Evolutionary conservation across 2,797 vertebrate genomes (phyloP).

Genomic region (Epinephelus malabaricus): DNA sequence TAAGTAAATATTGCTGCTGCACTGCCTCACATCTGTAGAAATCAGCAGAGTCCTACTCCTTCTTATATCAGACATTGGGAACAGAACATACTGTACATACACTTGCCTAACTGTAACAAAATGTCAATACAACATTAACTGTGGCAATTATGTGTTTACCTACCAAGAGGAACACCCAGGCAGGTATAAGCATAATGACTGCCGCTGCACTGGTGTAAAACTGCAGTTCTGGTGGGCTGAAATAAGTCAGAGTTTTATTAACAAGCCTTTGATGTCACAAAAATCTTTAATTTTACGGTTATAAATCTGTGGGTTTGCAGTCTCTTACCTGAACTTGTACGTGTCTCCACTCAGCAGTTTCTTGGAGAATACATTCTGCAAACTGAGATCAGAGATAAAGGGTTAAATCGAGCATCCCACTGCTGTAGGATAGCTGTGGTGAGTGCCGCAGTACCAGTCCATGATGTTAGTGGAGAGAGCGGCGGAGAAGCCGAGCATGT

Average conservation of each 20-base stretch:
- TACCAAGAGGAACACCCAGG: constrained; percentile 96
- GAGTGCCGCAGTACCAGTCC: constrained; percentile 90
- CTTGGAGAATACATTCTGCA: constrained; percentile 99
- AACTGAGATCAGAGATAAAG: constrained; percentile 80
- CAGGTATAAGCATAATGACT: constrained; percentile 94
- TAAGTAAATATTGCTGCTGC: neutral
- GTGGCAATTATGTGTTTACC: constrained; percentile 45
- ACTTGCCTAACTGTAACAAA: neutral
- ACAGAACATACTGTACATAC: no score
- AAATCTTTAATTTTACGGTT: neutral
- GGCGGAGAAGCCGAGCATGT: constrained; percentile 94
- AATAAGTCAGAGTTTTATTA: constrained; percentile 2
- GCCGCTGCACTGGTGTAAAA: constrained; percentile 97
- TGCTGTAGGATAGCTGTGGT: neutral
- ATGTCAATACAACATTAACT: neutral
- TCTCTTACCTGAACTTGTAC: constrained; percentile 94
- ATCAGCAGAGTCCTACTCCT: neutral
- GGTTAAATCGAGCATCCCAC: constrained; percentile 10
- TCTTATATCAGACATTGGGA: neutral
- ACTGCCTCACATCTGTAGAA: neutral
- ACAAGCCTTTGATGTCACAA: neutral
- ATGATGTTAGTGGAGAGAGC: constrained; percentile 98
- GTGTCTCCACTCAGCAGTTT: constrained; percentile 97
- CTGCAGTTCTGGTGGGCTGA: constrained; percentile 95
- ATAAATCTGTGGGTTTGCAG: neutral